Evolutionary conservation across 2,888 invertebrate genomes (phyloP).

Genomic region (Neoaliturus tenellus): DNA sequence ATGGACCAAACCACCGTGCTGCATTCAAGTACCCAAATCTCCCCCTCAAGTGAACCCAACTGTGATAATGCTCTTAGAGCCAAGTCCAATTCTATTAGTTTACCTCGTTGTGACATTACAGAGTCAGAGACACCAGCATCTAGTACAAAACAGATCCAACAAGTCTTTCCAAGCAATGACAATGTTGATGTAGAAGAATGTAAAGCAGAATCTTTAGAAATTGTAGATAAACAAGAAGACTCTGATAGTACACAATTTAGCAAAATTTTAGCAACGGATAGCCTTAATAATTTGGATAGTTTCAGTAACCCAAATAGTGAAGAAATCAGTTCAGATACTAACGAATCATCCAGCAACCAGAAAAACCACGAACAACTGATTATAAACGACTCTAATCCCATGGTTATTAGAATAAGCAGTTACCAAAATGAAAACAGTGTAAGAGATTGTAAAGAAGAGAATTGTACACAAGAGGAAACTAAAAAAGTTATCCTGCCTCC

Average conservation of each 20-base stretch:
- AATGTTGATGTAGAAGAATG: neutral
- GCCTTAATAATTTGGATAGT: neutral
- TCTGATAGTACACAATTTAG: neutral
- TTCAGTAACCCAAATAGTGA: neutral
- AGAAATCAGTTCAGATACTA: neutral
- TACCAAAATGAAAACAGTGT: neutral
- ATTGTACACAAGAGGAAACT: neutral
- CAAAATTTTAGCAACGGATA: neutral
- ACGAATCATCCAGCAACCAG: neutral
- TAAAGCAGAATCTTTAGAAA: neutral
- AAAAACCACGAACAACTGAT: neutral
- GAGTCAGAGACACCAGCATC: neutral
- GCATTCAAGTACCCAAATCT: neutral
- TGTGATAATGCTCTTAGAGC: conserved; percentile 32
- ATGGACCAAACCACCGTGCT: neutral
- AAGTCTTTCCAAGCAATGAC: neutral
- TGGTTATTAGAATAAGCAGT: neutral
- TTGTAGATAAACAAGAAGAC: neutral
- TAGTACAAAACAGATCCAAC: neutral
- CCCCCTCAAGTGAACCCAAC: neutral
- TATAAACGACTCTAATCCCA: neutral
- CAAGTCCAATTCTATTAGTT: conserved; percentile 52
- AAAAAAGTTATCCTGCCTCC: neutral
- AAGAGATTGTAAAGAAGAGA: neutral
- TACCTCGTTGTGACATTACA: neutral